Evolutionary conservation across 2,888 invertebrate species (phyloP).

Genomic region (Spisula subtruncata): DNA sequence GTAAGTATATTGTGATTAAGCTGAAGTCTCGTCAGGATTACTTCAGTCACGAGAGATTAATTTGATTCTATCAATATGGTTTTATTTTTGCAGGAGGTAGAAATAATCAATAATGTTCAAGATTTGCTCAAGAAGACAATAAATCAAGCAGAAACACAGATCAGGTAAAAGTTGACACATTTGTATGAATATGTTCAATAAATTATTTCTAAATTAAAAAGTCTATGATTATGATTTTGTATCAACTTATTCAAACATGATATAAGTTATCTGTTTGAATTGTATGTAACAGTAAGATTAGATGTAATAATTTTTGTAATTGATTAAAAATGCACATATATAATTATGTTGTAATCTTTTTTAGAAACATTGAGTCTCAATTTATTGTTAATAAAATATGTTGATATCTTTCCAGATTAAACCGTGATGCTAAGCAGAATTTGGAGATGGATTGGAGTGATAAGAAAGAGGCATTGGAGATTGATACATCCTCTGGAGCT

Average conservation of each 20-base stretch:
- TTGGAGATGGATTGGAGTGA: constrained; percentile 97
- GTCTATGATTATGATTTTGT: too few species aligned
- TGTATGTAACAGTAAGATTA: too few species aligned
- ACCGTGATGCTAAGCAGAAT: constrained; percentile 93
- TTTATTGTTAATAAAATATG: background rate
- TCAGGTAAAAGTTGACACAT: constrained; percentile 79
- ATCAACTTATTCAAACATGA: too few species aligned
- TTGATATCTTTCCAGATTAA: constrained; percentile 88
- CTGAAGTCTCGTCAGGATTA: background rate
- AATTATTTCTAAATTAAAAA: background rate
- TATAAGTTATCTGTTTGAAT: too few species aligned
- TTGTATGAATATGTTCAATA: background rate
- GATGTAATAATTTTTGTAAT: too few species aligned
- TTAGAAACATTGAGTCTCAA: background rate
- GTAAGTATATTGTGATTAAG: background rate
- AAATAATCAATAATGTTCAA: constrained; percentile 88
- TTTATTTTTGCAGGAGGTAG: constrained; percentile 85
- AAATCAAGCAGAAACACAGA: constrained; percentile 87
- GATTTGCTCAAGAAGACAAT: constrained; percentile 87
- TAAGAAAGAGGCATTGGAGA: constrained; percentile 93
- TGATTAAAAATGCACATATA: background rate
- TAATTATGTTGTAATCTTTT: background rate
- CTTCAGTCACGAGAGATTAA: background rate
- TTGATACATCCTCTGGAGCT: constrained; percentile 92
- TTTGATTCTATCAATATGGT: background rate